phyloP scores from a whole-genome alignment of 2,113 vertebrate genomes.

The Pterocles orientalis region DNA sequence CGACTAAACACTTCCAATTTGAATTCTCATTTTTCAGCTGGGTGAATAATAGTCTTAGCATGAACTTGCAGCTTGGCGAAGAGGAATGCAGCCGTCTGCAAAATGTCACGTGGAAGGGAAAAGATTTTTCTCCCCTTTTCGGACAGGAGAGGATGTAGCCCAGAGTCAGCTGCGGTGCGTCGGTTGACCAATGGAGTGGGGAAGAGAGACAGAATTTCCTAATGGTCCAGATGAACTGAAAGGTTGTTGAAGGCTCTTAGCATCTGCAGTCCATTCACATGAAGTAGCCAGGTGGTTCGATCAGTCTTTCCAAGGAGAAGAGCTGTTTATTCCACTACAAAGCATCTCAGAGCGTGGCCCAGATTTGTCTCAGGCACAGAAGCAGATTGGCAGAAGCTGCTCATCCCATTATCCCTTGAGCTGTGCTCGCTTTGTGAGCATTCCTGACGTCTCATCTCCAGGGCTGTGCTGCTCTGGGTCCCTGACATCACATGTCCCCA shows the following conservation, averaged over 20 bases:
- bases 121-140: neutral
- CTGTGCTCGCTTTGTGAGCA: neutral
- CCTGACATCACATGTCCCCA: neutral
- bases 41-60: slow-evolving; percentile 34
- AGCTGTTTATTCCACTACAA: slow-evolving; percentile 5
- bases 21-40: slow-evolving; percentile 55
- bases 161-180: neutral
- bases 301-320: neutral
- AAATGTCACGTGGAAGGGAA: neutral
- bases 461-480: neutral
- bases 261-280: neutral
- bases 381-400: neutral
- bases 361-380: neutral
- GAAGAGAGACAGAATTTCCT: neutral
- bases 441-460: neutral
- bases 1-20: slow-evolving; percentile 41
- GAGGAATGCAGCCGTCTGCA: neutral
- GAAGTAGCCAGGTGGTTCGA: neutral
- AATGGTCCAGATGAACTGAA: neutral
- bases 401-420: neutral
- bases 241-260: neutral
- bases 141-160: neutral
- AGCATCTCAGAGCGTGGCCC: neutral
- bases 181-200: neutral
- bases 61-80: neutral